phyloP scores from a whole-genome alignment of 2,797 vertebrate genomes.

The Oryzias sinensis region DNA sequence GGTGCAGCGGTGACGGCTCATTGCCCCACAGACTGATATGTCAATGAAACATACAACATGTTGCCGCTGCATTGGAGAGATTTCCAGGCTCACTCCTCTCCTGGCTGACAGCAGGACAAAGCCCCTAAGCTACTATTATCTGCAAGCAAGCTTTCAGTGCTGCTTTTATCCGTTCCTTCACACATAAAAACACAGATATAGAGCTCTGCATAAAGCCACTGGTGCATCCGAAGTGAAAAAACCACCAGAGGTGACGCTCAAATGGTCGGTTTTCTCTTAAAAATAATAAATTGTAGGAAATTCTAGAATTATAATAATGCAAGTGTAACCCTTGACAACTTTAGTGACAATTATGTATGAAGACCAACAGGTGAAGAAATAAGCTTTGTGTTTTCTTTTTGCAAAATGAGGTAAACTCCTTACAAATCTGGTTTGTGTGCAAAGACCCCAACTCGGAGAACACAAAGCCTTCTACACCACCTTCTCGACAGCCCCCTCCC shows the following conservation, averaged over 20 bases:
- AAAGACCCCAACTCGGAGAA: conserved; percentile 10
- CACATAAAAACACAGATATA: conserved; percentile 55
- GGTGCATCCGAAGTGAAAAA: conserved; percentile 32
- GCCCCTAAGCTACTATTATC: conserved; percentile 69
- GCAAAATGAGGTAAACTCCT: not conserved
- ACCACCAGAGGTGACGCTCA: not conserved
- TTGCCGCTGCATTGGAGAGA: conserved; percentile 61
- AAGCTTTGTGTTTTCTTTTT: not conserved
- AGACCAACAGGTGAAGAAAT: conserved; percentile 36
- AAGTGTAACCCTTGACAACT: not conserved
- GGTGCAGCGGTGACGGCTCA: conserved; percentile 66
- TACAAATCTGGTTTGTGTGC: conserved; percentile 5
- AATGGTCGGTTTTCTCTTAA: too few relatives aligned
- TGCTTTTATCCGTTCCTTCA: conserved; percentile 58
- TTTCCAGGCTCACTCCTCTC: conserved; percentile 66
- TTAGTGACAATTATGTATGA: not conserved
- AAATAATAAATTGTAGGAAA: not conserved
- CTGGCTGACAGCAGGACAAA: conserved; percentile 78
- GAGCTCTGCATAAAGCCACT: conserved; percentile 50
- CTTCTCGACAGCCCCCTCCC: conserved; percentile 53
- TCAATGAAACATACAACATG: conserved; percentile 77
- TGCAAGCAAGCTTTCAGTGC: conserved; percentile 61
- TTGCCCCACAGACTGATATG: conserved; percentile 70
- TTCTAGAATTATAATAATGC: conserved; percentile 4
- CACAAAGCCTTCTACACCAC: conserved; percentile 36